These are phyloP conservation scores for Cranoglanis bouderius DNA, from an alignment of 2,113 vertebrate genomes.

Conservation along the genomic window DNA sequence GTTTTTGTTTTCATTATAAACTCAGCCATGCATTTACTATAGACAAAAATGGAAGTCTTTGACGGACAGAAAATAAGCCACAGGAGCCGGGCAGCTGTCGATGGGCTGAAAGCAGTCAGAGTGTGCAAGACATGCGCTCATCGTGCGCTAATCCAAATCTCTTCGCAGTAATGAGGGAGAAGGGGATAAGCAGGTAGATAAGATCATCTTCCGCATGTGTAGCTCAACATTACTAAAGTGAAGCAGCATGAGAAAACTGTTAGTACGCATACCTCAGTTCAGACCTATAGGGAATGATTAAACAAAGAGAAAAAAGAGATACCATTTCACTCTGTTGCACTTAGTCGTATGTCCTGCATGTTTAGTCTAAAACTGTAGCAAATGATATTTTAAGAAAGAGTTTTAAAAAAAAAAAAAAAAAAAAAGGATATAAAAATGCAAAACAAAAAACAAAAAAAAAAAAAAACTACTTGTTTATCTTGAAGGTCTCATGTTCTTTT, in stretches of 20 bases:
- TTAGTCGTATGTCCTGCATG: slow-evolving; percentile 96
- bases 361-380: slow-evolving; percentile 94
- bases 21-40: slow-evolving; percentile 69
- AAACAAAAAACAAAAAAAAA: slow-evolving; percentile 34
- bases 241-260: slow-evolving; percentile 94
- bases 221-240: slow-evolving; percentile 95
- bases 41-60: slow-evolving; percentile 65
- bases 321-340: slow-evolving; percentile 95
- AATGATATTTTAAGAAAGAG: slow-evolving; percentile 66
- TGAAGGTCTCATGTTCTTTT: slow-evolving; percentile 72
- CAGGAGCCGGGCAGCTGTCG: slow-evolving; percentile 84
- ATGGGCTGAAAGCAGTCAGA: slow-evolving; percentile 77
- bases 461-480: slow-evolving; percentile 75
- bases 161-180: slow-evolving; percentile 69
- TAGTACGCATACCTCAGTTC: slow-evolving; percentile 95
- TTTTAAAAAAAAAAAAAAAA: slow-evolving; percentile 64
- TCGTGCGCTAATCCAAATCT: slow-evolving; percentile 78
- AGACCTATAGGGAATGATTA: slow-evolving; percentile 93
- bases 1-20: slow-evolving; percentile 55
- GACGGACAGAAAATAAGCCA: slow-evolving; percentile 73
- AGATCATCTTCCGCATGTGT: slow-evolving; percentile 94
- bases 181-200: slow-evolving; percentile 86
- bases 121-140: slow-evolving; percentile 69
- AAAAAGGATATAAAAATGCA: slow-evolving; percentile 61
- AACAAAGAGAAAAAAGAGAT: slow-evolving; percentile 76